Percentiles rank a stretch among this genome's conserved stretches.
These are phyloP conservation scores for Bombus cullumanus DNA, from an alignment of 1,140 invertebrate genomes.

Conservation along the genomic window DNA sequence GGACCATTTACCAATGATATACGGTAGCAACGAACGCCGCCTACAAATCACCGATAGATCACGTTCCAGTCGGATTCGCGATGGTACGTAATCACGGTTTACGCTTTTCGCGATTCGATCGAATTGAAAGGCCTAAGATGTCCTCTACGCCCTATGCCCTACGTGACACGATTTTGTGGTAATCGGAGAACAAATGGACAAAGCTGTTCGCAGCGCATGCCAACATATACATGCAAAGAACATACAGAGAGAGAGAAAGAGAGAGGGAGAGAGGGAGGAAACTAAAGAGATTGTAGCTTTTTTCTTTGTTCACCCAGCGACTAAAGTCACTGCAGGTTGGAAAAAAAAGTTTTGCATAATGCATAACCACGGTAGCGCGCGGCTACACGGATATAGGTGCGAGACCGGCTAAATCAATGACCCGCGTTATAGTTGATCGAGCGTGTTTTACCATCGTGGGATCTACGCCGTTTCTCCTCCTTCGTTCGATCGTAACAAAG, in stretches of 20 bases:
- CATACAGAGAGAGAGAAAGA: background rate
- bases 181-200: background rate
- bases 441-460: constrained; percentile 58
- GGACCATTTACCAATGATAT: background rate
- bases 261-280: no score
- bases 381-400: constrained; percentile 41
- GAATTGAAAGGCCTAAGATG: background rate
- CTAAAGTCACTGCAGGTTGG: constrained; percentile 21
- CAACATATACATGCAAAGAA: background rate
- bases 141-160: background rate
- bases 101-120: no score
- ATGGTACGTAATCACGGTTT: background rate
- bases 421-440: constrained; percentile 59
- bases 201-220: background rate
- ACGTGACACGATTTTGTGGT: background rate
- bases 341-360: constrained; percentile 65
- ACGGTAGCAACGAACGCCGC: background rate
- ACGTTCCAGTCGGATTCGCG: background rate
- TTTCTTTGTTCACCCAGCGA: background rate
- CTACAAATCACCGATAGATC: background rate
- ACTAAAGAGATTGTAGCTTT: background rate
- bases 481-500: constrained; percentile 45
- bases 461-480: constrained; percentile 57
- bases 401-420: constrained; percentile 65
- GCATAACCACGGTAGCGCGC: constrained; percentile 47